Conservation (phyloP, 2,113 vertebrate species). For the Nyctibius bracteatus region DNA sequence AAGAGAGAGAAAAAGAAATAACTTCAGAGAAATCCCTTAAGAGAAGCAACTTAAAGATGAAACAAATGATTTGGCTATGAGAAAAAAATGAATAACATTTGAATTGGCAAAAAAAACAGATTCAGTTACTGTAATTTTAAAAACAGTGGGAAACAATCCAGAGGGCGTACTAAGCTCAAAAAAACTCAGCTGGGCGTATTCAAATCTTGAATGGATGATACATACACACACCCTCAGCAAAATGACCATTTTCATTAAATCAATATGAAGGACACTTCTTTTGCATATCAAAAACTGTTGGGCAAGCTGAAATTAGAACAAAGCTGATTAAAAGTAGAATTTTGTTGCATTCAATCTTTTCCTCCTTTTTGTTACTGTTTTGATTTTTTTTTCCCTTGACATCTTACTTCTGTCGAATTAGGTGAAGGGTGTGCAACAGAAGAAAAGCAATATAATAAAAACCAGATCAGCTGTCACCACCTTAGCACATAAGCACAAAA, state of each 20-base stretch:
- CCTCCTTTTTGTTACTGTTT: neutral
- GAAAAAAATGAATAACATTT: neutral
- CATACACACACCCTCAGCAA: conserved; percentile 30
- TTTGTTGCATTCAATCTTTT: neutral
- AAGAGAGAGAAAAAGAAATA: neutral
- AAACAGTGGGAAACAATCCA: neutral
- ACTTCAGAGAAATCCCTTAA: neutral
- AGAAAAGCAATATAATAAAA: conserved; percentile 15
- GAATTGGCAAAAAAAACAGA: neutral
- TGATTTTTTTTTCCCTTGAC: neutral
- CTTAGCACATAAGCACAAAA: neutral
- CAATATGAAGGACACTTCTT: conserved; percentile 10
- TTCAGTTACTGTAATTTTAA: neutral
- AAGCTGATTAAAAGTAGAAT: conserved; percentile 1
- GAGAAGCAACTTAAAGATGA: neutral
- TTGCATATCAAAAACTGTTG: neutral
- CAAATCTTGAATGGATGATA: neutral
- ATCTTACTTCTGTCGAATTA: neutral
- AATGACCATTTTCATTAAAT: conserved; percentile 57
- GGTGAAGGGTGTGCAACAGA: neutral
- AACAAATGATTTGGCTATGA: neutral
- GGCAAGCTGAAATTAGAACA: conserved; percentile 33
- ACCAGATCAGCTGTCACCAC: neutral
- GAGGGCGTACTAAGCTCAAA: neutral
- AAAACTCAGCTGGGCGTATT: neutral